Conservation (phyloP, 2,797 vertebrate genomes). For the Rhinatrema bivittatum region DNA sequence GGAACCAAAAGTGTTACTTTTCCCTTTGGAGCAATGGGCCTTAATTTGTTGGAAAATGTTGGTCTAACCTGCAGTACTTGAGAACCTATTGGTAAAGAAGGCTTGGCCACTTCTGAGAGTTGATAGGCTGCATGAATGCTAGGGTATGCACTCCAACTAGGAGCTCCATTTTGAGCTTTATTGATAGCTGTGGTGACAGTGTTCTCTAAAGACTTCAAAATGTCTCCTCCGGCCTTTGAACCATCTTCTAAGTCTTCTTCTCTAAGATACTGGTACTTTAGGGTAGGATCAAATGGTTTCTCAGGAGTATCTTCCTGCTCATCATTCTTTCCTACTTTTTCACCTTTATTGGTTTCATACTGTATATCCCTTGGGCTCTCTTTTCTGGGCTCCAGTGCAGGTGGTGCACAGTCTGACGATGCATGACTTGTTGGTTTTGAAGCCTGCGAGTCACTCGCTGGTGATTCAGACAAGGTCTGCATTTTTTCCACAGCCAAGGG, state of each 20-base stretch:
- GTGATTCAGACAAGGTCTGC: constrained; percentile 79
- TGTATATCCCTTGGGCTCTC: constrained; percentile 65
- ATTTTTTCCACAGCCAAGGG: constrained; percentile 94
- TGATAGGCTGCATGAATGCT: constrained; percentile 98
- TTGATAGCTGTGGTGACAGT: constrained; percentile 97
- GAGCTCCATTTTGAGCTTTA: constrained; percentile 95
- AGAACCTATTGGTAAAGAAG: constrained; percentile 65
- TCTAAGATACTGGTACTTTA: constrained; percentile 94
- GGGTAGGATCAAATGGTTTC: constrained; percentile 71
- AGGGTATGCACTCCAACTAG: constrained; percentile 96
- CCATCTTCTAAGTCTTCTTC: constrained; percentile 96
- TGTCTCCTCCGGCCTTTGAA: constrained; percentile 88
- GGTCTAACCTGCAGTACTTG: constrained; percentile 85
- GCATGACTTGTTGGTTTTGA: constrained; percentile 66
- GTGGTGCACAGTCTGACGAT: constrained; percentile 59
- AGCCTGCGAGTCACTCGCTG: constrained; percentile 50
- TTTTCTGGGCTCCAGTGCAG: constrained; percentile 65
- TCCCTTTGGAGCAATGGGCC: constrained; percentile 90
- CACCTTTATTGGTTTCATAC: constrained; percentile 58
- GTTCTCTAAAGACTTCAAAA: constrained; percentile 95
- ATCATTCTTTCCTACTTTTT: constrained; percentile 69
- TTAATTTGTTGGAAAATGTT: constrained; percentile 82
- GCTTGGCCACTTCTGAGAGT: constrained; percentile 87
- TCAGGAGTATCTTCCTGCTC: constrained; percentile 74
- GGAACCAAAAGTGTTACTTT: constrained; percentile 65